Base-by-base conservation (phyloP, 2,888 invertebrate species). In the Parelbella ahira region DNA sequence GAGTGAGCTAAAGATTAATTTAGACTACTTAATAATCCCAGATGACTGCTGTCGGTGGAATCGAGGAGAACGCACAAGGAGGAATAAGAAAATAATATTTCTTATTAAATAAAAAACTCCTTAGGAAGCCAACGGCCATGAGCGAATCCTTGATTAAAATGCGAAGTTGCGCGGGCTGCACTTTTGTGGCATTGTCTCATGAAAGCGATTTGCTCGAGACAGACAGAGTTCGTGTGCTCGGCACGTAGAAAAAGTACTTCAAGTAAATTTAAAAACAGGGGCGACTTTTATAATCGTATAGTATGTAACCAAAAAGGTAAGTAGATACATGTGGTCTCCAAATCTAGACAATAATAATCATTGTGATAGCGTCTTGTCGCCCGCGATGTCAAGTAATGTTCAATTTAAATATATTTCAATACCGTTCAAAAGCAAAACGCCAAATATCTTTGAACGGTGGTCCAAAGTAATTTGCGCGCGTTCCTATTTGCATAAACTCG, bases 401-500 rank as follows among this genome's bases (percentile, higher is more conserved):
- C n/a, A n/a, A n/a, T n/a, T n/a, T n/a, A n/a, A 27, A 27, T 18
- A 18, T 32, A 39, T 5, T 45, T 50, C 29, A 32, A 36, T 38
- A 11, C 30, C 29, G 24, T 37, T 45, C 37, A 41, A 18, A 25
- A 32, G 37, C 32, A 34, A 27, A 43, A 42, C 21, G 37, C 15
- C 41, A 27, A 39, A 42, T 34, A 42, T 42, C 42, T 34, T 32
- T 32, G 29, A 34, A 29, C 18, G 23, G 21, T 29, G 34, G 29
- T 25, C 9, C 28, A 9, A 41, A 42, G 21, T 38, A 38, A 44
- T 45, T 37, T 33, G 45, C 44, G 38, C 47, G 44, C 49, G 43
- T 48, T 37, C 49, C 19, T 48, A 58, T 63, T 56, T 55, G 46
- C 55, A 56, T 62, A 58, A 58, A 57, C 49, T 33, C 41, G 34